These are phyloP conservation scores for Callospermophilus lateralis DNA, from an alignment of 2,113 vertebrate species.

Conservation along the genomic window DNA sequence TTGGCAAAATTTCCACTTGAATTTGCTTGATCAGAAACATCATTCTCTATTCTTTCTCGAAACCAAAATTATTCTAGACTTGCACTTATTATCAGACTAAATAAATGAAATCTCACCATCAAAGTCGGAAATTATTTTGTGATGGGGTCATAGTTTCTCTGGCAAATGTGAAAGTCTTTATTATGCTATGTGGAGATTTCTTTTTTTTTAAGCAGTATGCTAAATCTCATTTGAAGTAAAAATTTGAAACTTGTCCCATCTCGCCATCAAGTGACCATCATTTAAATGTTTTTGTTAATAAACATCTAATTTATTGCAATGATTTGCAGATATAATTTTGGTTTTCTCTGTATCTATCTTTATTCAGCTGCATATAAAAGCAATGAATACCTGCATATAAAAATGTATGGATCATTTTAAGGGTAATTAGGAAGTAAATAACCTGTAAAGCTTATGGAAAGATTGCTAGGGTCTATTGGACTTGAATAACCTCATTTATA, in stretches of 20 bases:
- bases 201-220: background rate
- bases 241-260: conserved; percentile 61
- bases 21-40: background rate
- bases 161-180: conserved; percentile 35
- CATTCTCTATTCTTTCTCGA: background rate
- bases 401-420: conserved; percentile 73
- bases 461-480: conserved; percentile 59
- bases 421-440: conserved; percentile 73
- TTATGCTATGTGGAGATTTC: background rate
- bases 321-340: conserved; percentile 62
- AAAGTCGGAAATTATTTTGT: conserved; percentile 35
- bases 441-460: conserved; percentile 71
- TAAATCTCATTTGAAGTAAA: background rate
- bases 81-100: conserved; percentile 6
- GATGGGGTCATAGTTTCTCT: background rate
- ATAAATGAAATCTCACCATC: background rate
- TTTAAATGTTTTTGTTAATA: conserved; percentile 67
- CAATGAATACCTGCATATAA: background rate
- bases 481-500: conserved; percentile 72
- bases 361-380: conserved; percentile 7
- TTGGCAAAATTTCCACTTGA: background rate
- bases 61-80: background rate
- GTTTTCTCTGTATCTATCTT: background rate
- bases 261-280: conserved; percentile 58
- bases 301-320: conserved; percentile 62